Evolutionary conservation across 2,113 vertebrate species (phyloP).

Genomic region (Garra rufa): DNA sequence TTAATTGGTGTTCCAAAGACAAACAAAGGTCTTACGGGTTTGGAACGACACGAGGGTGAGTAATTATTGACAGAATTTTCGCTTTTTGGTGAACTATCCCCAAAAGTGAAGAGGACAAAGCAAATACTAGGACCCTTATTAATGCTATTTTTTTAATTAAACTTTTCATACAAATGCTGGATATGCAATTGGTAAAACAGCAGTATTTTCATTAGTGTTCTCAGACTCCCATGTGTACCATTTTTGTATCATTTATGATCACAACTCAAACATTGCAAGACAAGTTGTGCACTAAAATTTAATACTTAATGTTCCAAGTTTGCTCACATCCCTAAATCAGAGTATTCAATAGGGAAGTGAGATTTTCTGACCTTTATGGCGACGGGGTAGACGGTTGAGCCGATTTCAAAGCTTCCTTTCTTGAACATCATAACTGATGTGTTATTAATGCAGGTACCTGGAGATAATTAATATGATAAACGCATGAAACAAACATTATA

Average conservation of each 20-base stretch:
- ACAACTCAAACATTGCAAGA: background rate
- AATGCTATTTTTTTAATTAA: background rate
- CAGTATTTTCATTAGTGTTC: background rate
- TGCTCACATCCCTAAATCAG: background rate
- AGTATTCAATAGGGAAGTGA: background rate
- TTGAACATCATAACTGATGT: slow-evolving; percentile 95
- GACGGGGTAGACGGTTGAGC: slow-evolving; percentile 86
- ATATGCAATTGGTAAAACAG: background rate
- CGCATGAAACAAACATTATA: background rate
- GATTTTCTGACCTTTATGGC: slow-evolving; percentile 84
- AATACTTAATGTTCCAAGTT: background rate
- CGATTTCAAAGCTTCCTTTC: slow-evolving; percentile 90
- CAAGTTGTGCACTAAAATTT: background rate
- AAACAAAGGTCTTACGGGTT: no score
- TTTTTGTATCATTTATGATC: background rate
- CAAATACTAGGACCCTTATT: no score
- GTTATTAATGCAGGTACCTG: slow-evolving; percentile 92
- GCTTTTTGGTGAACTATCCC: no score
- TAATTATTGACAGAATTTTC: no score
- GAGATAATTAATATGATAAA: background rate
- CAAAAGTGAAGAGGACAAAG: background rate
- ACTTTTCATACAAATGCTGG: background rate
- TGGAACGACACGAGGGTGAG: no score
- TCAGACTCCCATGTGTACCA: background rate
- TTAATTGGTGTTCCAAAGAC: no score